phyloP scores from a whole-genome alignment of 2,797 vertebrate genomes.

The Gymnoscopelus braueri region DNA sequence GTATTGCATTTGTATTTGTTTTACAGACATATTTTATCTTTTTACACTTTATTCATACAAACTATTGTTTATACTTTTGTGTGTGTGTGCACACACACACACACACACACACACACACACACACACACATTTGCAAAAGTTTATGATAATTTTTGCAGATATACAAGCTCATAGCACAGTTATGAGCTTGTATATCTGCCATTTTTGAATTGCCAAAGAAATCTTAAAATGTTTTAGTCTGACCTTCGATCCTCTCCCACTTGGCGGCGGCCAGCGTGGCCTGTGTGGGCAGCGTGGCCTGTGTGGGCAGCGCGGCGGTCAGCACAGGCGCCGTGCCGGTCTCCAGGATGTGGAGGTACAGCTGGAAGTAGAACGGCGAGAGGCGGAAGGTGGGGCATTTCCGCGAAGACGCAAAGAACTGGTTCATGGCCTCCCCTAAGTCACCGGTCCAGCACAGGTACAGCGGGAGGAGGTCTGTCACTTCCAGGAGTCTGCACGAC shows the following conservation, averaged over 20 bases:
- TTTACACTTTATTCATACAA: no score
- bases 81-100: no score
- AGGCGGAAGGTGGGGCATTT: constrained; percentile 54
- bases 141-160: no score
- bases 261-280: constrained; percentile 24
- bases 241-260: constrained; percentile 73
- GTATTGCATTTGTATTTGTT: no score
- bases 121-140: no score
- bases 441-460: constrained; percentile 68
- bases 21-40: no score
- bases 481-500: constrained; percentile 37
- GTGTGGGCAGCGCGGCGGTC: not conserved
- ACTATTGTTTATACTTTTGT: no score
- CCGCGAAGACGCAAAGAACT: constrained; percentile 27
- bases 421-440: constrained; percentile 36
- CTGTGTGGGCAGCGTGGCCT: not conserved
- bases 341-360: constrained; percentile 71
- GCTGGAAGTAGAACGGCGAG: constrained; percentile 55
- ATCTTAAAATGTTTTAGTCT: not conserved
- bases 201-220: no score
- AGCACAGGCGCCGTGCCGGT: constrained; percentile 61
- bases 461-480: constrained; percentile 64
- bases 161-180: no score
- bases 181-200: no score
- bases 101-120: no score